phyloP scores from a whole-genome alignment of 2,888 invertebrate species.

The Taphrorychus bicolor region DNA sequence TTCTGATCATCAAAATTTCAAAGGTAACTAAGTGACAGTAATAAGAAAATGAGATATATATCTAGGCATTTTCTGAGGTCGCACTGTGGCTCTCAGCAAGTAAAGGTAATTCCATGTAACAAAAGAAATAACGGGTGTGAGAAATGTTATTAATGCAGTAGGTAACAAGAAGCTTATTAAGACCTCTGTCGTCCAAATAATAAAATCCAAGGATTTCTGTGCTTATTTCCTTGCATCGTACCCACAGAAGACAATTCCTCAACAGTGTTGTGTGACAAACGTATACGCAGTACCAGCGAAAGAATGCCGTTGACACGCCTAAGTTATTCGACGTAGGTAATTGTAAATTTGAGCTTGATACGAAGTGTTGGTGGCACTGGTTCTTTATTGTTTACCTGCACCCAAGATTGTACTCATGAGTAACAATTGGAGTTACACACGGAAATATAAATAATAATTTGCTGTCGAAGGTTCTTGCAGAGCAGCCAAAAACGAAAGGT shows the following conservation, averaged over 20 bases:
- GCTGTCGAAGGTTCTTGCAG: background rate
- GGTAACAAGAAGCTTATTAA: no score
- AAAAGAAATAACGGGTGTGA: no score
- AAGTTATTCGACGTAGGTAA: conserved; percentile 32
- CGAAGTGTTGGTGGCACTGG: conserved; percentile 18
- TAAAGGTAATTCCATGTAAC: no score
- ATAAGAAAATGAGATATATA: no score
- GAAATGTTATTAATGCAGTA: no score
- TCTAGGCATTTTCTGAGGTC: no score
- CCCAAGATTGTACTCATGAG: background rate
- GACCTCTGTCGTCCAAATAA: background rate
- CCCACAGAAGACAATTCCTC: background rate
- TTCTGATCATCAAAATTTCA: no score
- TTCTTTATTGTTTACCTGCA: conserved; percentile 4
- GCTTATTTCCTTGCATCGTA: background rate
- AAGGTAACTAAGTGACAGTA: no score
- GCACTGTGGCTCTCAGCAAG: no score
- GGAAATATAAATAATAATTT: conserved; percentile 4
- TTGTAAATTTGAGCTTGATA: conserved; percentile 34
- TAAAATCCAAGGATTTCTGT: conserved; percentile 1
- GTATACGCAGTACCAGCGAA: conserved; percentile 26
- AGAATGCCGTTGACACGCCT: conserved; percentile 41
- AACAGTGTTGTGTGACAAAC: background rate
- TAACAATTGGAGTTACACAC: background rate
- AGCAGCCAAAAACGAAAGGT: background rate